Evolutionary conservation across 2,888 invertebrate species (phyloP).

Genomic region (Aromia moschata): DNA sequence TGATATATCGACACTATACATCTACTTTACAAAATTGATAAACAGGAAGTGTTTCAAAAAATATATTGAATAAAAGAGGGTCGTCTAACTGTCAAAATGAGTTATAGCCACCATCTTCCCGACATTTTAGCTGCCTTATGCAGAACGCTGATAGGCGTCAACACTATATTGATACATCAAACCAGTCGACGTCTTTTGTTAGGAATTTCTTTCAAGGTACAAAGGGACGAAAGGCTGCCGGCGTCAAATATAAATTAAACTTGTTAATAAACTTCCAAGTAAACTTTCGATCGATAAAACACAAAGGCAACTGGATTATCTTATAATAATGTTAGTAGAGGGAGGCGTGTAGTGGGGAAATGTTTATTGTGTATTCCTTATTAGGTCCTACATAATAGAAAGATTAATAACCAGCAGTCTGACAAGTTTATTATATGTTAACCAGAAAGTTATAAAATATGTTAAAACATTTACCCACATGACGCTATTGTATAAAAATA

Average conservation of each 20-base stretch:
- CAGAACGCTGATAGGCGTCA: conserved; percentile 1
- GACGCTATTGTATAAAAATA: background rate
- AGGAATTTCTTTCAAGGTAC: background rate
- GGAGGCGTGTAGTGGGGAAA: background rate
- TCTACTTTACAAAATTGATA: conserved; percentile 8
- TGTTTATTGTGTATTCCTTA: background rate
- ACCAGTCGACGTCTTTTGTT: background rate
- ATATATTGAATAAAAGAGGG: conserved; percentile 9
- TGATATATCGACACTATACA: background rate
- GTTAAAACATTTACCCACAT: background rate
- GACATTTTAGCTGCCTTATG: background rate
- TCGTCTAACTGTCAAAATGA: conserved; percentile 7
- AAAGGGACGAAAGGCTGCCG: background rate
- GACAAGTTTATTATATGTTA: conserved; percentile 1
- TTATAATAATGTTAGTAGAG: background rate
- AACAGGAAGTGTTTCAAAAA: conserved; percentile 3
- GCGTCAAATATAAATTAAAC: conserved; percentile 4
- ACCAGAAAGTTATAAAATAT: background rate
- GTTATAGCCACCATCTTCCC: background rate
- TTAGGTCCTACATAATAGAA: background rate
- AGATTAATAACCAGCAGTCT: background rate
- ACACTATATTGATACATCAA: conserved; percentile 10
- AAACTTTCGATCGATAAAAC: background rate
- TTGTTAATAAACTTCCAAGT: conserved; percentile 7
- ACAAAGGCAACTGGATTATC: conserved; percentile 5